phyloP scores from a whole-genome alignment of 1,140 invertebrate genomes.

The Charaxes varanes region DNA sequence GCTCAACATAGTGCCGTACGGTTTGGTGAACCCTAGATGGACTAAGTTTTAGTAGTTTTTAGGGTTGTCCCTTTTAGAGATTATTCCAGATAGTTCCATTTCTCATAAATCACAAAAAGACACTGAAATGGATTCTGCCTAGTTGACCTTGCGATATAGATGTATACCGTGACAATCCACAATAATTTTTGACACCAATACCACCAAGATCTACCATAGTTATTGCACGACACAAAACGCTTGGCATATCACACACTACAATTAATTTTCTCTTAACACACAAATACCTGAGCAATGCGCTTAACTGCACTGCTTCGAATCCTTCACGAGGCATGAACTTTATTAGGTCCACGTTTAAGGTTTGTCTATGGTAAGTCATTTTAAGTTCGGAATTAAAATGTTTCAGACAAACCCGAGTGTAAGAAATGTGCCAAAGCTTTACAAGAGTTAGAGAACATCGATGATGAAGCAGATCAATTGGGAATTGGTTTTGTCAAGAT shows the following conservation, averaged over 20 bases:
- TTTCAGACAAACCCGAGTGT: conserved; percentile 92
- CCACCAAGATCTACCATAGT: conserved; percentile 16
- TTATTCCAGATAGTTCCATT: conserved; percentile 12
- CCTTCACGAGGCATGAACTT: conserved; percentile 47
- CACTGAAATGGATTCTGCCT: conserved; percentile 5
- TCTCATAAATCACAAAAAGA: conserved; percentile 6
- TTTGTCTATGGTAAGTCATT: conserved; percentile 2
- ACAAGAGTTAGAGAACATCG: conserved; percentile 94
- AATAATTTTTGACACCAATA: conserved; percentile 13
- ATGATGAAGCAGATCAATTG: conserved; percentile 95
- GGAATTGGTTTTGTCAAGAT: conserved; percentile 97
- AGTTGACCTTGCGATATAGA: conserved; percentile 6
- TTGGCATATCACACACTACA: conserved; percentile 46
- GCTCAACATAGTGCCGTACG: conserved; percentile 8
- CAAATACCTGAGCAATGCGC: conserved; percentile 44
- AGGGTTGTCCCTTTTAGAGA: conserved; percentile 11
- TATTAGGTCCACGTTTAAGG: conserved; percentile 11
- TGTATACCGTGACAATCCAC: conserved; percentile 8
- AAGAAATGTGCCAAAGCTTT: conserved; percentile 93
- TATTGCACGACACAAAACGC: conserved; percentile 53
- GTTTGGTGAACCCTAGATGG: conserved; percentile 23
- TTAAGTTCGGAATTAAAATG: conserved; percentile 11
- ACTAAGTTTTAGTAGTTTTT: conserved; percentile 13
- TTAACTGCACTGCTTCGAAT: conserved; percentile 64
- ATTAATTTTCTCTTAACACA: conserved; percentile 54